These are phyloP conservation scores for Sarcophaga caerulescens DNA, from an alignment of 2,888 invertebrate genomes.

Conservation along the genomic window DNA sequence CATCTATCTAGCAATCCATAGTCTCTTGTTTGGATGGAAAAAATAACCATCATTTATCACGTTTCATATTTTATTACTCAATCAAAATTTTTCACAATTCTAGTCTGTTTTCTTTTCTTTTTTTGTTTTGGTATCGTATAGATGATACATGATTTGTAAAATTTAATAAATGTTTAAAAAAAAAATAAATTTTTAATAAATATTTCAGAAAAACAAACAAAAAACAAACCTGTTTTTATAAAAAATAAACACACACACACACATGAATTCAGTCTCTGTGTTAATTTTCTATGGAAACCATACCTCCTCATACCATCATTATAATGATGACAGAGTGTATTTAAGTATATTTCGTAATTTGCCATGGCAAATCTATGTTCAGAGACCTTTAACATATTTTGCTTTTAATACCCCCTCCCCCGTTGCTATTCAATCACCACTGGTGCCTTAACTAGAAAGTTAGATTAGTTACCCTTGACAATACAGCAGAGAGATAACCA, in stretches of 20 bases:
- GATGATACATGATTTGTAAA: not conserved
- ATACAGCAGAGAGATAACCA: conserved; percentile 49
- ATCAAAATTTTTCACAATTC: conserved; percentile 8
- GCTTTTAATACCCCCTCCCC: not conserved
- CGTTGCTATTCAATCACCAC: not conserved
- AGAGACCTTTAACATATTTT: conserved; percentile 31
- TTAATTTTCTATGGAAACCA: not conserved
- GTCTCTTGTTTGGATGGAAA: not conserved
- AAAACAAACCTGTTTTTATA: conserved; percentile 39
- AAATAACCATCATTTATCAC: not conserved
- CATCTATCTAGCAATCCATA: no score
- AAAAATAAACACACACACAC: conserved; percentile 40
- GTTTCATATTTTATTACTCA: conserved; percentile 22
- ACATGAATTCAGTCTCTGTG: conserved; percentile 1
- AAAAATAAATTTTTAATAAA: conserved; percentile 4
- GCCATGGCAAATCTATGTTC: conserved; percentile 27
- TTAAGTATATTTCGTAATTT: conserved; percentile 39
- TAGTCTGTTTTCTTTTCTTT: not conserved
- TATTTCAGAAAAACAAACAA: not conserved
- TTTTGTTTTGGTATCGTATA: no score
- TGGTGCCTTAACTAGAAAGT: not conserved
- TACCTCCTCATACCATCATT: conserved; percentile 24
- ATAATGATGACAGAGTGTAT: not conserved
- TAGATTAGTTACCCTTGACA: conserved; percentile 61
- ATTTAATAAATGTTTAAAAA: conserved; percentile 39